These are phyloP conservation scores for Plusia festucae DNA, from an alignment of 2,888 invertebrate species.

Conservation along the genomic window DNA sequence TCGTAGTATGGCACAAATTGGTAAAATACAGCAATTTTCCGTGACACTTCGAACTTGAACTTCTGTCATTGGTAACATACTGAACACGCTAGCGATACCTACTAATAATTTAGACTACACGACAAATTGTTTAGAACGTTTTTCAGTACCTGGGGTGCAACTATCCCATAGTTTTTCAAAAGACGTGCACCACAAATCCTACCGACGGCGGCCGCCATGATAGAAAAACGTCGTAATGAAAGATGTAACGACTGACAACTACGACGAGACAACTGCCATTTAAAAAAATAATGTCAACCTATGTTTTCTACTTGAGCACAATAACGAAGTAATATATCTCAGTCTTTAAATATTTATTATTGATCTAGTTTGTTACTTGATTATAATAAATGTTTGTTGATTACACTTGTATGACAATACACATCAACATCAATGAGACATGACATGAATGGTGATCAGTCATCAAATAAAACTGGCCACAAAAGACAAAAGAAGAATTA, in stretches of 20 bases:
- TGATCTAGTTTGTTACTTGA: slow-evolving; percentile 9
- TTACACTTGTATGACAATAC: slow-evolving; percentile 32
- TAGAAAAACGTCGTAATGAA: slow-evolving; percentile 89
- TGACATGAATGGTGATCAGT: slow-evolving; percentile 20
- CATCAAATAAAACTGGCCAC: slow-evolving; percentile 25
- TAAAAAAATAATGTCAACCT: slow-evolving; percentile 52
- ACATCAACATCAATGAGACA: slow-evolving; percentile 38
- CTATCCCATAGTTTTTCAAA: slow-evolving; percentile 92
- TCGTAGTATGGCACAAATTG: slow-evolving; percentile 63
- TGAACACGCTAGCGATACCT: slow-evolving; percentile 55
- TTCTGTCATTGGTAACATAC: slow-evolving; percentile 66
- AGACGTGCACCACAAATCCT: slow-evolving; percentile 95
- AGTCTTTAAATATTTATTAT: slow-evolving; percentile 5
- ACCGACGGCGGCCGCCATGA: slow-evolving; percentile 96
- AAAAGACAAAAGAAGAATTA: neutral
- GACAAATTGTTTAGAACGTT: slow-evolving; percentile 66
- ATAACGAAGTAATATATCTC: slow-evolving; percentile 3
- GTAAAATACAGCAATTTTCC: slow-evolving; percentile 74
- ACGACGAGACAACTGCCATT: slow-evolving; percentile 67
- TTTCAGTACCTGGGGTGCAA: slow-evolving; percentile 92
- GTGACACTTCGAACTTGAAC: slow-evolving; percentile 66
- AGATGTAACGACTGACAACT: slow-evolving; percentile 80
- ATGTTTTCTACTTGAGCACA: slow-evolving; percentile 17
- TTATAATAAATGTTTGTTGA: slow-evolving; percentile 18
- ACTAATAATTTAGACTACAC: slow-evolving; percentile 60